Conservation (phyloP, 2,113 vertebrate species). For the Paralichthys olivaceus region DNA sequence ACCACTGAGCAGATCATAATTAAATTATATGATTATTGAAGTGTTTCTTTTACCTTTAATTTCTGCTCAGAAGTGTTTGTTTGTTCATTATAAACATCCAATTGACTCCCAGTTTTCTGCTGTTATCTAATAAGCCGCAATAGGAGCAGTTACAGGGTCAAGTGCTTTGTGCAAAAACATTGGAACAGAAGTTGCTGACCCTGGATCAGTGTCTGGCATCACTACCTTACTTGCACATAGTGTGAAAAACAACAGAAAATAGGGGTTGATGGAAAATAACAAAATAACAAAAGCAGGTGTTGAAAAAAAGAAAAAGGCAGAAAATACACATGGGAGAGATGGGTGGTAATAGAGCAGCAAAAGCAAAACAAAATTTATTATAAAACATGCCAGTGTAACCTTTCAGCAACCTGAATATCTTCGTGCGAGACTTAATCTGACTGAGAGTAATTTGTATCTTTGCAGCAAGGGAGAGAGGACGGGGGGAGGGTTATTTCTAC, state of each 20-base stretch:
- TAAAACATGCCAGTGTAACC: slow-evolving; percentile 48
- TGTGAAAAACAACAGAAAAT: background rate
- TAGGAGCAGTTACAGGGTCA: slow-evolving; percentile 7
- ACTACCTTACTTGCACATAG: background rate
- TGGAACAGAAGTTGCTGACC: background rate
- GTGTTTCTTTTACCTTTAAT: background rate
- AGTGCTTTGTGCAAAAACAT: background rate
- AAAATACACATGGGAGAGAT: background rate
- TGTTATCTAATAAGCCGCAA: slow-evolving; percentile 14
- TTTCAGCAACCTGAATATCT: slow-evolving; percentile 63
- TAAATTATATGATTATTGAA: slow-evolving; percentile 41
- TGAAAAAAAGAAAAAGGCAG: background rate
- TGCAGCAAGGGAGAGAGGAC: slow-evolving; percentile 28
- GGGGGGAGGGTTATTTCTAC: slow-evolving; percentile 46
- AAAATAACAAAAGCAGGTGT: background rate
- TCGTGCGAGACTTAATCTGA: slow-evolving; percentile 38
- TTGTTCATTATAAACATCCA: slow-evolving; percentile 20
- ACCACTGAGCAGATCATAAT: slow-evolving; percentile 40
- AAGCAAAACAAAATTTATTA: slow-evolving; percentile 21
- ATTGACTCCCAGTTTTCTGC: background rate
- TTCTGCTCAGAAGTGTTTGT: background rate
- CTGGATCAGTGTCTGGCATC: background rate
- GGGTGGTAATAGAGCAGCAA: slow-evolving; percentile 8
- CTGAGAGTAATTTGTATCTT: slow-evolving; percentile 49
- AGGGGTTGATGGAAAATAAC: background rate